Conservation (phyloP, 2,113 vertebrate genomes). For the Clinocottus analis region DNA sequence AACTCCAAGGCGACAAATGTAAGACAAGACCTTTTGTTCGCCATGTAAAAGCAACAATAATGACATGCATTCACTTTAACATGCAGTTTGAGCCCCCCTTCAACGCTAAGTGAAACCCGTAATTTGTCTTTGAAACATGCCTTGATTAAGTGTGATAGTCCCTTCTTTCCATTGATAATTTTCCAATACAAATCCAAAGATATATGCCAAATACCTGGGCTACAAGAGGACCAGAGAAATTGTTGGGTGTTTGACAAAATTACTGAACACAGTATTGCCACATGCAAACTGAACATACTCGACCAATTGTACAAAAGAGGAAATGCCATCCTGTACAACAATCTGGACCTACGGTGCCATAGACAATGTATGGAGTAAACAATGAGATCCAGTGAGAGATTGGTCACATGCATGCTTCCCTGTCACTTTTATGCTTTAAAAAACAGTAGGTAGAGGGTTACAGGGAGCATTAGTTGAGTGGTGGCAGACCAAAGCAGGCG, state of each 20-base stretch:
- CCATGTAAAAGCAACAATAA: conserved; percentile 49
- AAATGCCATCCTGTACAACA: conserved; percentile 2
- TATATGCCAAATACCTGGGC: not conserved
- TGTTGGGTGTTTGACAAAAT: conserved; percentile 76
- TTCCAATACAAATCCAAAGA: conserved; percentile 76
- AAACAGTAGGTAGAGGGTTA: not conserved
- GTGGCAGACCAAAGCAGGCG: not conserved
- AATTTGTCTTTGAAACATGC: conserved; percentile 59
- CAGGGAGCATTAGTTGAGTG: not conserved
- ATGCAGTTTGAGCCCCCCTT: conserved; percentile 51
- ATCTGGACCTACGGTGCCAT: not conserved
- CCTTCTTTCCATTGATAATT: conserved; percentile 67
- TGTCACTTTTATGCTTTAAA: not conserved
- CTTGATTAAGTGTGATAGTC: conserved; percentile 71
- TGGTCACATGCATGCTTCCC: not conserved
- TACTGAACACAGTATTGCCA: conserved; percentile 4
- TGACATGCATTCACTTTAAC: conserved; percentile 47
- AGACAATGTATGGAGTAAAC: not conserved
- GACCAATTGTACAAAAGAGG: not conserved
- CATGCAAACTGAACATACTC: conserved; percentile 1
- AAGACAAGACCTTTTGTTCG: conserved; percentile 50
- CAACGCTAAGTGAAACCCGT: conserved; percentile 69
- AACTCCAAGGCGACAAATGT: conserved; percentile 34
- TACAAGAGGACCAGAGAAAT: conserved; percentile 80
- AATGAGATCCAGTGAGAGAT: not conserved